Base-by-base conservation (phyloP, 2,888 invertebrate species). In the Cephus nigrinus region DNA sequence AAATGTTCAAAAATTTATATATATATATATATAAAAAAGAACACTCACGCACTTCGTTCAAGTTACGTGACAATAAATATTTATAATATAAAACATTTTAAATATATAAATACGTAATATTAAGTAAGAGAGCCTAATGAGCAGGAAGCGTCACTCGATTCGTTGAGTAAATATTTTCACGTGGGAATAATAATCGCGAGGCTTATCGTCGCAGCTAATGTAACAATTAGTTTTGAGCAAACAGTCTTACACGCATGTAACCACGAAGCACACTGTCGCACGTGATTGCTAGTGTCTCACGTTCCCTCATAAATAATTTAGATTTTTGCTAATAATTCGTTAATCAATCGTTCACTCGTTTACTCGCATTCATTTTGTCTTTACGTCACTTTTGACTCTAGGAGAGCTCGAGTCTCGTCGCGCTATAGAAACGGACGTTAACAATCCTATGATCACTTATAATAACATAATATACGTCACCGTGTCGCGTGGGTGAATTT, bases 141-240 rank as follows among this genome's bases (percentile, higher is more conserved):
- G 55, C 55, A 9, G 23, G 55, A 55, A 5, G 23, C 23, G 4
- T 55, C 9, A 55, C 55, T 55, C 55, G 23, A 23, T 55, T 2
- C 2, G 5, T 55, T 55, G 23, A 55, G 23, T 55, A 55, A 55
- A 55, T 23, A 23, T 23, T 55, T 0, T 55, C 55, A 23, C 23
- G 9, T 9, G 23, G 5, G 15, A 55, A 55, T 55, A 55, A 55
- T 55, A 9, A 55, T 55, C 23, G 55, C 55, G 55, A 55, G 23
- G 23, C 55, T 23, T 23, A 55, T 23, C 23, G 55, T 55, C 55
- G 55, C 55, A 23, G 55, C 55, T 9, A 55, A 55, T 40, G 36
- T 36, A 78, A 69, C 68, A 75, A 77, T 80, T 82, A 80, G 78
- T 80, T 80, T 80, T 82, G 76, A 76, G 75, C 74, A 69, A 74